These are phyloP conservation scores for Mesochorus sp. DNA, from an alignment of 2,888 invertebrate species.

Conservation along the genomic window DNA sequence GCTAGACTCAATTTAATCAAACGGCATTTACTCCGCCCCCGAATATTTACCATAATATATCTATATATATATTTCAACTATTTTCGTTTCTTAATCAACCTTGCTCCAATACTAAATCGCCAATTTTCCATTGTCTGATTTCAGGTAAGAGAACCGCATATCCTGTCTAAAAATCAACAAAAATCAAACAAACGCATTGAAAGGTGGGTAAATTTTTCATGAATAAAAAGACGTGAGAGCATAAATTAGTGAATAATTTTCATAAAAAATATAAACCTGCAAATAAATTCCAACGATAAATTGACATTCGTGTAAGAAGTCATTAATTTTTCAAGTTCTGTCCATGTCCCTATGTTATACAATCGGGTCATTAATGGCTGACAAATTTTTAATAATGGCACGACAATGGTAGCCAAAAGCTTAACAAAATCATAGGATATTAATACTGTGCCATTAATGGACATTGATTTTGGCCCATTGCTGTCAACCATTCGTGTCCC, in stretches of 20 bases:
- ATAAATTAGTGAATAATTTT: neutral
- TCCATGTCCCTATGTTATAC: no score
- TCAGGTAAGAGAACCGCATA: constrained; percentile 47
- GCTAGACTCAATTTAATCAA: constrained; percentile 22
- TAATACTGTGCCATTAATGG: no score
- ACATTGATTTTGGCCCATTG: no score
- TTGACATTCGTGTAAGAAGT: no score
- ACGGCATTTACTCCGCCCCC: neutral
- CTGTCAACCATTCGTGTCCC: no score
- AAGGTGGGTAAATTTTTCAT: constrained; percentile 40
- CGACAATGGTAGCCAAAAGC: no score
- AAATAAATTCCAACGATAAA: no score
- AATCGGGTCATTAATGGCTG: no score
- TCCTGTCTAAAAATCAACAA: neutral
- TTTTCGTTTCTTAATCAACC: neutral
- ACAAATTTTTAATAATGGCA: no score
- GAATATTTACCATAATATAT: constrained; percentile 20
- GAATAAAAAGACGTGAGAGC: no score
- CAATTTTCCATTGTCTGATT: constrained; percentile 31
- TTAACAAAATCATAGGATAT: no score
- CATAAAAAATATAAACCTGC: neutral
- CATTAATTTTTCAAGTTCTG: no score
- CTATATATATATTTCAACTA: neutral
- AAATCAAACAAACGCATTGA: neutral
- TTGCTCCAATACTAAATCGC: neutral